A percentile compares a stretch with the other conserved stretches of the same genome.
These are phyloP conservation scores for Blera fallax DNA, from an alignment of 2,888 invertebrate genomes.

Conservation along the genomic window DNA sequence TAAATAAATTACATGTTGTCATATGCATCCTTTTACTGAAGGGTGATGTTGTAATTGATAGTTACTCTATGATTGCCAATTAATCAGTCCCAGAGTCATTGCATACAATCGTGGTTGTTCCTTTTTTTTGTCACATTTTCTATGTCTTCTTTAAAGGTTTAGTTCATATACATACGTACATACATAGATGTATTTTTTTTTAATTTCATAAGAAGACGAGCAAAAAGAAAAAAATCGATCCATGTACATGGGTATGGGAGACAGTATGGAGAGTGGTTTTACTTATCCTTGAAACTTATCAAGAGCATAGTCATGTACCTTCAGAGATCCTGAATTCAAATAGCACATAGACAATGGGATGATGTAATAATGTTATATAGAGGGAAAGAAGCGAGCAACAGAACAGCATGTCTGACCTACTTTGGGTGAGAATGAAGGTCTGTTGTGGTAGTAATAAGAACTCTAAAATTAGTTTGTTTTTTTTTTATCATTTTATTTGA, in stretches of 20 bases:
- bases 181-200: not conserved
- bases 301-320: slow-evolving; percentile 59
- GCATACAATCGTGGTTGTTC: not conserved
- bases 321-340: slow-evolving; percentile 54
- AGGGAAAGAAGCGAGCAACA: not conserved
- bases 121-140: slow-evolving; percentile 13
- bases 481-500: not conserved
- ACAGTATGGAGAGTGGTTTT: slow-evolving; percentile 11
- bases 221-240: slow-evolving; percentile 50
- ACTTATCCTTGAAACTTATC: slow-evolving; percentile 64
- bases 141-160: slow-evolving; percentile 31
- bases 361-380: slow-evolving; percentile 49
- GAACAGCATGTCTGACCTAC: slow-evolving; percentile 47
- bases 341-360: slow-evolving; percentile 43
- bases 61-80: slow-evolving; percentile 1
- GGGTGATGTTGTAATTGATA: not conserved
- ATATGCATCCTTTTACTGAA: too few relatives aligned
- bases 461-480: slow-evolving; percentile 6
- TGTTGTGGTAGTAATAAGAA: not conserved
- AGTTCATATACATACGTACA: not conserved
- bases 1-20: not conserved
- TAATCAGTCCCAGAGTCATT: slow-evolving; percentile 16
- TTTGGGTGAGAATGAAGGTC: slow-evolving; percentile 11
- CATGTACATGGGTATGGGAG: not conserved
- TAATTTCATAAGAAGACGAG: slow-evolving; percentile 28